These are phyloP conservation scores for Lamprotornis superbus DNA, from an alignment of 2,113 vertebrate genomes.

Conservation along the genomic window DNA sequence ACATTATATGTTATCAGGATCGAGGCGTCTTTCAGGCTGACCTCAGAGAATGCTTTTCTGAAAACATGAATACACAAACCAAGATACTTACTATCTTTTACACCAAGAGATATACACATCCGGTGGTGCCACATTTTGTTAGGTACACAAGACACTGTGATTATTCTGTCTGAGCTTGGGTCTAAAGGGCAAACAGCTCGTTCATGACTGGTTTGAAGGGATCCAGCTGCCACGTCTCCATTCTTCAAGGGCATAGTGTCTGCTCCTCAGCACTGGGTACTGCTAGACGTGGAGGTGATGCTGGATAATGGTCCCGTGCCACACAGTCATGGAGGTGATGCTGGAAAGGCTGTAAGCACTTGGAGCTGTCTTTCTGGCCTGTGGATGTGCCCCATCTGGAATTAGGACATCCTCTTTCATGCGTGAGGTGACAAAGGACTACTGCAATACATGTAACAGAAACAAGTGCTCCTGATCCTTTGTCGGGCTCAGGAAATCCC, in stretches of 20 bases:
- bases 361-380: background rate
- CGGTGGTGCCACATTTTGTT: background rate
- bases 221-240: background rate
- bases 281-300: background rate
- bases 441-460: background rate
- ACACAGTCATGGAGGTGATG: background rate
- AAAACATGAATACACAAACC: background rate
- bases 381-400: accelerated
- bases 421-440: background rate
- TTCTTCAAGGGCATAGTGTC: background rate
- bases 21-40: background rate
- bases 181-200: background rate
- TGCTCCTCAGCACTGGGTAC: background rate
- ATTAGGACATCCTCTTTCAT: background rate
- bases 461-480: background rate
- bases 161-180: background rate
- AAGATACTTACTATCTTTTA: background rate
- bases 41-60: background rate
- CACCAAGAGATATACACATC: background rate
- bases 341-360: background rate
- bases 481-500: accelerated
- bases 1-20: background rate
- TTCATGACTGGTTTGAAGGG: background rate
- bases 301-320: background rate
- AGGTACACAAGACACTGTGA: accelerated